A percentile compares a stretch with the other conserved stretches of the same genome.
phyloP scores from a whole-genome alignment of 2,113 vertebrate genomes.

The Thomomys bottae region DNA sequence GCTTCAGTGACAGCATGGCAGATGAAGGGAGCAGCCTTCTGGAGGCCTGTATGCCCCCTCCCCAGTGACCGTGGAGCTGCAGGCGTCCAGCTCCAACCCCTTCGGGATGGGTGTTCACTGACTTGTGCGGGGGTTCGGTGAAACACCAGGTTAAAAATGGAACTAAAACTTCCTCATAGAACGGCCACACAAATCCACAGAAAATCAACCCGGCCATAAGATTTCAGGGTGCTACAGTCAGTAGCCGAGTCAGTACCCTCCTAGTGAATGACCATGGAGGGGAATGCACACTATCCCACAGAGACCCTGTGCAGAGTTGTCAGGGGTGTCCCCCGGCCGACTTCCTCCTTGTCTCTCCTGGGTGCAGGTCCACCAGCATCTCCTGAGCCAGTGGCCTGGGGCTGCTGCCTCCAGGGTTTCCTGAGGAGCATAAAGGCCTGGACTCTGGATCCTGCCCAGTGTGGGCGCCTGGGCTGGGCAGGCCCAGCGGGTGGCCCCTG shows the following conservation, averaged over 20 bases:
- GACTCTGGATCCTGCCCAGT: neutral
- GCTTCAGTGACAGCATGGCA: neutral
- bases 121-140: neutral
- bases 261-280: no score
- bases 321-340: neutral
- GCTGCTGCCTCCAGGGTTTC: neutral
- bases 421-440: neutral
- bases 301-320: neutral
- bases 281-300: neutral
- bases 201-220: neutral
- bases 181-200: neutral
- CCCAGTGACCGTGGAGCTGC: neutral
- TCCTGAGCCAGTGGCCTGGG: neutral
- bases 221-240: neutral
- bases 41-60: neutral
- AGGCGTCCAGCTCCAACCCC: neutral
- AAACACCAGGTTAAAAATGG: neutral
- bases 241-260: no score
- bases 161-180: neutral
- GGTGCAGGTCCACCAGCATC: fast-evolving
- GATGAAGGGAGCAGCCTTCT: neutral
- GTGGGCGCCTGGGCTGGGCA: neutral
- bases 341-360: neutral
- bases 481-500: no score
- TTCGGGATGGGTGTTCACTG: no score